These are phyloP conservation scores for Pocota personata DNA, from an alignment of 2,888 invertebrate genomes.

Conservation along the genomic window DNA sequence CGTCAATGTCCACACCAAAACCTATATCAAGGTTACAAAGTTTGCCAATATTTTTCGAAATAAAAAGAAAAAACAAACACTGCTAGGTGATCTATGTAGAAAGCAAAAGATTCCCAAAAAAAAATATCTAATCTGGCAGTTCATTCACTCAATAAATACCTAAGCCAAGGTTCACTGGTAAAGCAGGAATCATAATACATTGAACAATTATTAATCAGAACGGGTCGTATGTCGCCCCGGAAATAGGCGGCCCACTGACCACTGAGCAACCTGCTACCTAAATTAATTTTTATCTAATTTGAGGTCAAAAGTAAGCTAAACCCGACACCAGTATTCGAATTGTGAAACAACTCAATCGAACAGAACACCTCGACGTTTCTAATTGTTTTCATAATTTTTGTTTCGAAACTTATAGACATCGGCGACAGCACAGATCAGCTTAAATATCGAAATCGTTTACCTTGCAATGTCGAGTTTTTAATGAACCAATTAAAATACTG, in stretches of 20 bases:
- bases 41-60: no score
- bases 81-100: neutral
- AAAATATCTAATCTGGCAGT: neutral
- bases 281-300: constrained; percentile 17
- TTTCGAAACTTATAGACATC: neutral
- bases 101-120: neutral
- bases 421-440: neutral
- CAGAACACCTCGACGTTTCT: neutral
- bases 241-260: neutral
- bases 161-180: neutral
- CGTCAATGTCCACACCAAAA: no score
- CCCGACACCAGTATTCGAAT: neutral
- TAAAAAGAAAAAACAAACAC: no score
- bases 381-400: neutral
- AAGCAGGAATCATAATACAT: neutral
- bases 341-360: neutral
- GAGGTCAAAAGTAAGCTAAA: constrained; percentile 25
- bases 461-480: constrained; percentile 32
- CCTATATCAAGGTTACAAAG: no score
- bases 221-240: neutral
- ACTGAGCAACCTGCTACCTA: neutral
- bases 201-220: neutral
- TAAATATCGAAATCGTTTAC: constrained; percentile 5
- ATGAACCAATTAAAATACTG: constrained; percentile 52
- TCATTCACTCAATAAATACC: neutral